A percentile compares a stretch with the other conserved stretches of the same genome.
These are phyloP conservation scores for Epsilonema sp. DNA, from an alignment of 2,888 invertebrate genomes.

Conservation along the genomic window DNA sequence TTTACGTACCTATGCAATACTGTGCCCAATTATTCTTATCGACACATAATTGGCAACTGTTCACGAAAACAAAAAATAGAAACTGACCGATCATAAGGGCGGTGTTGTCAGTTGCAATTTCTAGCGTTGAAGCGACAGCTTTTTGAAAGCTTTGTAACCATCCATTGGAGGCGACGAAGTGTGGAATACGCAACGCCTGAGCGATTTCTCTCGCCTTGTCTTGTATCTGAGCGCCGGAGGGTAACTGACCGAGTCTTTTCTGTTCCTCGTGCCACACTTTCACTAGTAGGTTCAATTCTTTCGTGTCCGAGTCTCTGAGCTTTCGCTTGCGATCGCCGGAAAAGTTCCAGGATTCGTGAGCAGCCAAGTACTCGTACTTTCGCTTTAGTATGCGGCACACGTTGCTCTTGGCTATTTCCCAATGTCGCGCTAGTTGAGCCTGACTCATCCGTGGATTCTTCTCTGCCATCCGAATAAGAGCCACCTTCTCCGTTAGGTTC, in stretches of 20 bases:
- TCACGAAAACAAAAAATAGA: no score
- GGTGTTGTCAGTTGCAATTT: no score
- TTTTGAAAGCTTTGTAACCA: not conserved
- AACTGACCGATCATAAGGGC: no score
- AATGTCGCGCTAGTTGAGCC: slow-evolving; percentile 19
- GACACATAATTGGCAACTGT: no score
- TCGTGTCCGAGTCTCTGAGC: slow-evolving; percentile 10
- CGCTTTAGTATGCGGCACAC: slow-evolving; percentile 23
- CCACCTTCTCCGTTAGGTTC: slow-evolving; percentile 21
- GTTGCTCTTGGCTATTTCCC: slow-evolving; percentile 22
- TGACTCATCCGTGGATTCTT: slow-evolving; percentile 18
- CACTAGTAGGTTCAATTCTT: not conserved
- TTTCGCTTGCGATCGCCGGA: slow-evolving; percentile 20
- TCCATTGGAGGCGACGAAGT: not conserved
- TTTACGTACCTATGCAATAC: no score
- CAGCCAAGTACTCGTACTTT: slow-evolving; percentile 18
- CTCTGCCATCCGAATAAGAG: slow-evolving; percentile 21
- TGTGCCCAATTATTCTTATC: no score
- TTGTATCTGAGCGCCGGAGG: not conserved
- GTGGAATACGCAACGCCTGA: not conserved
- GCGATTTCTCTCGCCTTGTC: not conserved
- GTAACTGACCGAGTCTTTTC: not conserved
- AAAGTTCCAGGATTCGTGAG: slow-evolving; percentile 15
- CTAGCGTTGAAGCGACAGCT: no score
- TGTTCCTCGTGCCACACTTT: not conserved